These are phyloP conservation scores for Scaptodrosophila latifasciaeformis DNA, from an alignment of 2,888 invertebrate genomes.

Conservation along the genomic window DNA sequence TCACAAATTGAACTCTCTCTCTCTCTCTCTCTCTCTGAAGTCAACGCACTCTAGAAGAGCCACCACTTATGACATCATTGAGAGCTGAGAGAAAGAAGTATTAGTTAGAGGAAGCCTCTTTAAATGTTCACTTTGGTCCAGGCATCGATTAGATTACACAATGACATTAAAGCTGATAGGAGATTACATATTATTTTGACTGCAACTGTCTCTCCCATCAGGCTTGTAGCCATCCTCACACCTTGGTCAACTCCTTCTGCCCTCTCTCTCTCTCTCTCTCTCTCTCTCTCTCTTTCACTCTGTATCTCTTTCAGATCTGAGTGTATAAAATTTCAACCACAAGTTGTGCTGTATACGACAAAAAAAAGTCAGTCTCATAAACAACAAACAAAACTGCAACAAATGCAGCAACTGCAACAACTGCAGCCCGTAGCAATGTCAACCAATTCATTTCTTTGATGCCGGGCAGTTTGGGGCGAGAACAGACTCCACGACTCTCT, in stretches of 20 bases:
- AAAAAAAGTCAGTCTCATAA: conserved; percentile 23
- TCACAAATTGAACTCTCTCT: too few relatives aligned
- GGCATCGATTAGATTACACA: too few relatives aligned
- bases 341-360: conserved; percentile 25
- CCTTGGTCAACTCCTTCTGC: conserved; percentile 59
- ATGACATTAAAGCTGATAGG: too few relatives aligned
- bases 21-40: too few relatives aligned
- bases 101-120: too few relatives aligned
- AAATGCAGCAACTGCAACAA: conserved; percentile 11
- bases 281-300: conserved; percentile 52
- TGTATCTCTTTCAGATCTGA: conserved; percentile 10
- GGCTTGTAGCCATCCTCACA: too few relatives aligned
- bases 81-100: too few relatives aligned
- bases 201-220: too few relatives aligned
- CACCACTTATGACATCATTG: too few relatives aligned
- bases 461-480: conserved; percentile 57
- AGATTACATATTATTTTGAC: too few relatives aligned
- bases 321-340: conserved; percentile 37
- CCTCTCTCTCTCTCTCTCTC: conserved; percentile 57
- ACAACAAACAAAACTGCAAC: conserved; percentile 15
- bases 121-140: too few relatives aligned
- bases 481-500: conserved; percentile 17
- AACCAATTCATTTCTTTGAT: conserved; percentile 67
- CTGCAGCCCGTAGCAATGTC: conserved; percentile 48
- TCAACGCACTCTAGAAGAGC: too few relatives aligned